Conservation (phyloP, 1,140 invertebrate genomes). For the Oedothorax gibbosus region DNA sequence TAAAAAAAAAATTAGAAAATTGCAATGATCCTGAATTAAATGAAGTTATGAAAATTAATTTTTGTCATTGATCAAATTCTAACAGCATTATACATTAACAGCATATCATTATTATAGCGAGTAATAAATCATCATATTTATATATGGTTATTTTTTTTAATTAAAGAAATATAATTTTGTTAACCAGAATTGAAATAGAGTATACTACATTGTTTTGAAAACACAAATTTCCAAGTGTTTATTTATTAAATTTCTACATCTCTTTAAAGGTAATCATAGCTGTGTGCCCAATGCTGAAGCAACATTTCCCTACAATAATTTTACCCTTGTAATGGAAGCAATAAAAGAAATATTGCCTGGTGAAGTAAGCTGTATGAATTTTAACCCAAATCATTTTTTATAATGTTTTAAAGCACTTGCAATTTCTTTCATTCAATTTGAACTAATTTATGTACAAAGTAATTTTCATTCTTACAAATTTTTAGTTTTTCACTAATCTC, state of each 20-base stretch:
- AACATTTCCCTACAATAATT: constrained; percentile 87
- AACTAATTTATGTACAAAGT: background rate
- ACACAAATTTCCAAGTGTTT: background rate
- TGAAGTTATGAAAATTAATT: too few relatives aligned
- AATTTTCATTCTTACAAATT: background rate
- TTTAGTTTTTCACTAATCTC: background rate
- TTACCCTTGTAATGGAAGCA: constrained; percentile 82
- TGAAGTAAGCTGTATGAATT: constrained; percentile 71
- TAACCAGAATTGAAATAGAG: too few relatives aligned
- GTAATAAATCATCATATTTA: too few relatives aligned
- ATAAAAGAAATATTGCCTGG: constrained; percentile 79
- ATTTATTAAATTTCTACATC: background rate
- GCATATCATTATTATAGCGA: too few relatives aligned
- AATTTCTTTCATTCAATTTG: background rate
- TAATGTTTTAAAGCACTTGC: background rate
- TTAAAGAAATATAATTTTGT: too few relatives aligned
- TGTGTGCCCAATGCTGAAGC: constrained; percentile 89
- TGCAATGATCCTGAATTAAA: too few relatives aligned
- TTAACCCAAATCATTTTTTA: background rate
- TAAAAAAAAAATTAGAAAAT: too few relatives aligned
- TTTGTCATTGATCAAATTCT: too few relatives aligned
- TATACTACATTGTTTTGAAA: too few relatives aligned
- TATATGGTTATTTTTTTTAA: too few relatives aligned
- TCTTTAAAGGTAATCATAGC: constrained; percentile 82
- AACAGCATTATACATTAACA: too few relatives aligned